A percentile compares a stretch with the other conserved stretches of the same genome.
Evolutionary conservation across 2,113 vertebrate species (phyloP).

Genomic region (Nothobranchius kuhntae): DNA sequence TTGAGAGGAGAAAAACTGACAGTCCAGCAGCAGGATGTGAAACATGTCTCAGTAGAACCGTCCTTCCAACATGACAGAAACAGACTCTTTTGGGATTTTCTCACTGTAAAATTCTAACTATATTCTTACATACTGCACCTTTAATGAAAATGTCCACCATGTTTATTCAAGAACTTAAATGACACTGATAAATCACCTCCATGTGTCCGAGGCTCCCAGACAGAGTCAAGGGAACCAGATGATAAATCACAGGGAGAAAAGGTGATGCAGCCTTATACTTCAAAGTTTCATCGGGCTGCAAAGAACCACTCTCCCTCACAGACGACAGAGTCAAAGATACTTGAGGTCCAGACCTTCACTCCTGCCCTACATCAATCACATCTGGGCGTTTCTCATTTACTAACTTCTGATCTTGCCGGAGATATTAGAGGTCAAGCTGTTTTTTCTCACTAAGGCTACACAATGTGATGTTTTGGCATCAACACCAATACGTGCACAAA

Average conservation of each 20-base stretch:
- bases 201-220: slow-evolving; percentile 34
- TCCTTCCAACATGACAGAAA: too few relatives aligned
- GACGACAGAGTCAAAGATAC: slow-evolving; percentile 24
- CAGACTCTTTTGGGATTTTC: too few relatives aligned
- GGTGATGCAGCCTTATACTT: slow-evolving; percentile 65
- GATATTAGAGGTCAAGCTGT: slow-evolving; percentile 35
- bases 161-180: slow-evolving; percentile 64
- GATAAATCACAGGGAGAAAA: slow-evolving; percentile 74
- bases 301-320: slow-evolving; percentile 62
- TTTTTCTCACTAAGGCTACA: slow-evolving; percentile 13
- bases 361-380: slow-evolving; percentile 61
- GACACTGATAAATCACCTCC: slow-evolving; percentile 54
- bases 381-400: slow-evolving; percentile 50
- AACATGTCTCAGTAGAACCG: too few relatives aligned
- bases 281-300: slow-evolving; percentile 64
- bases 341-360: slow-evolving; percentile 69
- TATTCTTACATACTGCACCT: too few relatives aligned
- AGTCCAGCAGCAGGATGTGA: too few relatives aligned
- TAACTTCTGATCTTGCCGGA: slow-evolving; percentile 27
- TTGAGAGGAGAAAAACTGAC: too few relatives aligned
- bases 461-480: slow-evolving; percentile 13
- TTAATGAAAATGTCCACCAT: slow-evolving; percentile 54
- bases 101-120: too few relatives aligned
- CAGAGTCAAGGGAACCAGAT: slow-evolving; percentile 73
- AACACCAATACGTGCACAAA: background rate